Conservation (phyloP, 2,113 vertebrate genomes). For the Synodontis membranacea region DNA sequence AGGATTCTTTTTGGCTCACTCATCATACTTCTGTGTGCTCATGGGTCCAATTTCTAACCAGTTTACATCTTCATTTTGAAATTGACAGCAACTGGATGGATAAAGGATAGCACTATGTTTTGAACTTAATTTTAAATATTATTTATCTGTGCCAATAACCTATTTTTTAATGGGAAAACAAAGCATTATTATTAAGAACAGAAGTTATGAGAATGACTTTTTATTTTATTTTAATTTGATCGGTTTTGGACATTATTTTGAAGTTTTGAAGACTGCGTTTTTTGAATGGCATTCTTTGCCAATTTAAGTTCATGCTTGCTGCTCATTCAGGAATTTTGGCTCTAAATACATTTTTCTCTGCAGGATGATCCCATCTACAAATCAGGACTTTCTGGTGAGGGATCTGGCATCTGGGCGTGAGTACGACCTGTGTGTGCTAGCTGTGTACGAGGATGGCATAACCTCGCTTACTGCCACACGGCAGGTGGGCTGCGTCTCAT, state of each 20-base stretch:
- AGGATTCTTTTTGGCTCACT: background rate
- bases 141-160: background rate
- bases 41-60: background rate
- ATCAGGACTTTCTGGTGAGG: conserved; percentile 86
- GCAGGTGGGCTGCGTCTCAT: conserved; percentile 81
- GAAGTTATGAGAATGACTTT: background rate
- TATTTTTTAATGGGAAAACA: background rate
- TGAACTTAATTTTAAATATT: background rate
- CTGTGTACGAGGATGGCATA: conserved; percentile 80
- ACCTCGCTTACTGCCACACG: conserved; percentile 83
- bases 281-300: background rate
- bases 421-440: conserved; percentile 90
- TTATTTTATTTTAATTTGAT: background rate
- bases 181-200: background rate
- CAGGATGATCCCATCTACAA: conserved; percentile 92
- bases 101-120: background rate
- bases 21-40: background rate
- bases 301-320: background rate
- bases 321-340: background rate
- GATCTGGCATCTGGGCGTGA: conserved; percentile 86
- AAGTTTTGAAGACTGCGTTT: background rate
- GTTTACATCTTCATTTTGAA: background rate
- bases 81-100: background rate
- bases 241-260: background rate
- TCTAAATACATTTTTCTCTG: conserved; percentile 18